phyloP scores from a whole-genome alignment of 1,140 invertebrate species.

The Euborellia annulipes region DNA sequence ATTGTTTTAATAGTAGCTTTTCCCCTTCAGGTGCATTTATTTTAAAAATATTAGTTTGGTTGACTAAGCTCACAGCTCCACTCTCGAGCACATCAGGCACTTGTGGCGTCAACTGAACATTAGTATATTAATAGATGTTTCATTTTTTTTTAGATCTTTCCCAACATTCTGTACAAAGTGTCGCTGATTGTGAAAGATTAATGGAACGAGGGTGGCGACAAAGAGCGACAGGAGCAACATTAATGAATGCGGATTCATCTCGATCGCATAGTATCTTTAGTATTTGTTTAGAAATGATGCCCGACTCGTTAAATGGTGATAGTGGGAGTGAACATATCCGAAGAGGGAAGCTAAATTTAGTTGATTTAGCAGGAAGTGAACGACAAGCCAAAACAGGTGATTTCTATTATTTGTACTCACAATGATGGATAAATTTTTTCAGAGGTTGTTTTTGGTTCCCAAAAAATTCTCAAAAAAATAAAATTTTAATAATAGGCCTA shows the following conservation, averaged over 20 bases:
- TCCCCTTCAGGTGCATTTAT: too few relatives aligned
- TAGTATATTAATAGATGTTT: too few relatives aligned
- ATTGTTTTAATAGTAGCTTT: too few relatives aligned
- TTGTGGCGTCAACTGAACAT: too few relatives aligned
- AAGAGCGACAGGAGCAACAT: slow-evolving; percentile 55
- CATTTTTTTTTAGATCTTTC: slow-evolving; percentile 40
- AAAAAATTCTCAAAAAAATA: too few relatives aligned
- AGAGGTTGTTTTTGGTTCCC: too few relatives aligned
- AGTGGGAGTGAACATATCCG: slow-evolving; percentile 28
- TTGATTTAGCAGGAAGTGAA: slow-evolving; percentile 81
- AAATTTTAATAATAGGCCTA: too few relatives aligned
- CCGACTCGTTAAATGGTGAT: slow-evolving; percentile 14
- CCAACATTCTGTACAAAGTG: slow-evolving; percentile 59
- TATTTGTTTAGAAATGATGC: slow-evolving; percentile 67
- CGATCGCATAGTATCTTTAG: slow-evolving; percentile 85
- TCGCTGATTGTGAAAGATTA: slow-evolving; percentile 50
- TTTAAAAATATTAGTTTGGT: too few relatives aligned
- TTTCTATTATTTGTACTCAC: background rate
- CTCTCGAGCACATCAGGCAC: too few relatives aligned
- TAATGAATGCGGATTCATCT: slow-evolving; percentile 78
- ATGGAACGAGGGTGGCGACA: slow-evolving; percentile 62
- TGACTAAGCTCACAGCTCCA: too few relatives aligned
- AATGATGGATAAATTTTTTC: slow-evolving; percentile 1
- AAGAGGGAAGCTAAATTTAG: slow-evolving; percentile 75
- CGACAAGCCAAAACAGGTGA: slow-evolving; percentile 62